Percentiles rank a stretch among this genome's conserved stretches.
phyloP scores from a whole-genome alignment of 2,797 vertebrate genomes.

The Mionectes olivaceus region DNA sequence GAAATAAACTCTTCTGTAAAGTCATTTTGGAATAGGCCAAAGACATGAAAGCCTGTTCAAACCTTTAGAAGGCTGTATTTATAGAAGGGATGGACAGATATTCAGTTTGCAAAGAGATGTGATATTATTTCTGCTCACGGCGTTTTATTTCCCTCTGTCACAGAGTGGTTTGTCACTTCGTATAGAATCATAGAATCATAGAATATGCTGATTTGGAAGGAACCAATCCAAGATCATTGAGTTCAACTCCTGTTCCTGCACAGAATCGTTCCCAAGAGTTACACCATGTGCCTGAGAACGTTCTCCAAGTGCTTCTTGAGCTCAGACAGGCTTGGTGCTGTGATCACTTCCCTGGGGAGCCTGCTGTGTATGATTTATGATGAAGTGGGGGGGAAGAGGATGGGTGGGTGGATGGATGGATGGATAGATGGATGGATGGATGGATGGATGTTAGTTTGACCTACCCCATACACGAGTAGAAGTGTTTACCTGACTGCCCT shows the following conservation, averaged over 20 bases:
- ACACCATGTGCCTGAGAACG: neutral
- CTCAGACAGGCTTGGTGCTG: neutral
- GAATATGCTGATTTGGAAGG: neutral
- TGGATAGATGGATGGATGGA: neutral
- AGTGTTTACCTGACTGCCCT: neutral
- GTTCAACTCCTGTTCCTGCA: neutral
- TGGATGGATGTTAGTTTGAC: neutral
- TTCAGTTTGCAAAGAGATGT: neutral
- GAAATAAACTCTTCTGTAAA: neutral
- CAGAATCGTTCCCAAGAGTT: neutral
- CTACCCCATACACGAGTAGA: neutral
- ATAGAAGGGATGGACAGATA: neutral
- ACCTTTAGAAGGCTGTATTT: neutral
- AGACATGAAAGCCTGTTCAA: neutral
- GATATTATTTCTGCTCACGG: neutral
- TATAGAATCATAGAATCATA: neutral
- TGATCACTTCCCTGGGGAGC: neutral
- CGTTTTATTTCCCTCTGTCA: neutral
- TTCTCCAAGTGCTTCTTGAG: neutral
- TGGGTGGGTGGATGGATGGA: neutral
- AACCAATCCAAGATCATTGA: rapidly evolving
- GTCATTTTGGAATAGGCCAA: neutral
- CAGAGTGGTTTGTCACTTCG: neutral
- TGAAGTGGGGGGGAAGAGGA: neutral
- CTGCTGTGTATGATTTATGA: neutral